Percentiles rank a stretch among this genome's conserved stretches.
These are phyloP conservation scores for Hucho hucho DNA, from an alignment of 2,113 vertebrate genomes.

Conservation along the genomic window DNA sequence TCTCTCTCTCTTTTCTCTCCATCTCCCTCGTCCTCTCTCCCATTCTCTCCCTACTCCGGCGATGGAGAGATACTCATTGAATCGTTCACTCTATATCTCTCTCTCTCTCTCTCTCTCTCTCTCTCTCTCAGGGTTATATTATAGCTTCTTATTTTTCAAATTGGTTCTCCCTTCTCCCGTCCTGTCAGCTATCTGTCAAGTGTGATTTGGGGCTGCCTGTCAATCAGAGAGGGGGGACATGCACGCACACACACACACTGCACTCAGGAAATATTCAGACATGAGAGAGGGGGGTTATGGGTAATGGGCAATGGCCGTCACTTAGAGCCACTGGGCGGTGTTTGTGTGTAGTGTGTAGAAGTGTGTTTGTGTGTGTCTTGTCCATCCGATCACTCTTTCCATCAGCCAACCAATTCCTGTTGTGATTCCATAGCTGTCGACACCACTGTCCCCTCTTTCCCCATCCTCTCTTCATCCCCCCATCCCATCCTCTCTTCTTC, in stretches of 20 bases:
- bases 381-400: too few species aligned
- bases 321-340: too few species aligned
- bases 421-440: too few species aligned
- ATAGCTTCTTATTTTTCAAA: slow-evolving; percentile 69
- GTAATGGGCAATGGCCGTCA: too few species aligned
- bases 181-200: slow-evolving; percentile 69
- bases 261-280: too few species aligned
- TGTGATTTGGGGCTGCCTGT: slow-evolving; percentile 62
- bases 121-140: slow-evolving; percentile 62
- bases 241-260: too few species aligned
- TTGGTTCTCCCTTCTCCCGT: slow-evolving; percentile 44
- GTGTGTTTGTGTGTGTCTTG: too few species aligned
- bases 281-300: too few species aligned
- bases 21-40: neutral
- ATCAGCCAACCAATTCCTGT: too few species aligned
- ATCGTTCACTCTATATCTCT: neutral
- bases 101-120: neutral
- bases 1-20: slow-evolving; percentile 33
- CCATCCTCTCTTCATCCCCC: too few species aligned
- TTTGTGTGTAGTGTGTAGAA: too few species aligned
- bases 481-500: slow-evolving; percentile 6
- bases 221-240: slow-evolving; percentile 22
- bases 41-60: neutral
- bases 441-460: too few species aligned
- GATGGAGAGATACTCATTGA: neutral